Evolutionary conservation across 2,888 invertebrate species (phyloP).

Genomic region (Phasia obesa): DNA sequence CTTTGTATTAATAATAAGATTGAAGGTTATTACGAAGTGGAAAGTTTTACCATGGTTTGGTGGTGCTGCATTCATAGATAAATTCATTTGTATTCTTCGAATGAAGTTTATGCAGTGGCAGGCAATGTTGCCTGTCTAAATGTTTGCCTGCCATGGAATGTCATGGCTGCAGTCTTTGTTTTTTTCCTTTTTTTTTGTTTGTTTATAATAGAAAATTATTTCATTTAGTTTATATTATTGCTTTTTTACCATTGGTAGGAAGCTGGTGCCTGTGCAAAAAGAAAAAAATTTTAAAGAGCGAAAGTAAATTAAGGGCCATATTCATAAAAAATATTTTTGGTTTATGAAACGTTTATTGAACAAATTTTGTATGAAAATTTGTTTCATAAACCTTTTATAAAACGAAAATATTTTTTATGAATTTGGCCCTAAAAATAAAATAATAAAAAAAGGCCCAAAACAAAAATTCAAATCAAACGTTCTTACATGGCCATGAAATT

Average conservation of each 20-base stretch:
- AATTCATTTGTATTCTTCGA: conserved; percentile 25
- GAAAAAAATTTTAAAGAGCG: too few species aligned
- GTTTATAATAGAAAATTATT: conserved; percentile 33
- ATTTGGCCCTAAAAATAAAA: too few species aligned
- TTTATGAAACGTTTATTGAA: too few species aligned
- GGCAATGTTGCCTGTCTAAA: conserved; percentile 36
- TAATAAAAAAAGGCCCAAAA: too few species aligned
- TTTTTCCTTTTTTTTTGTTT: too few species aligned
- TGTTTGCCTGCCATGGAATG: conserved; percentile 51
- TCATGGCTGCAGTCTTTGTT: conserved; percentile 56
- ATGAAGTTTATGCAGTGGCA: not conserved
- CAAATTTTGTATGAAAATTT: too few species aligned
- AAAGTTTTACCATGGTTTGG: conserved; percentile 15
- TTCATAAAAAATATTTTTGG: too few species aligned
- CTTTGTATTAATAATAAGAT: conserved; percentile 9
- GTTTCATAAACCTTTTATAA: too few species aligned
- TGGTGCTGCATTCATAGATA: conserved; percentile 31
- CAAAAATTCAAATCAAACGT: conserved; percentile 48
- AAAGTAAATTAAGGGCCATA: too few species aligned
- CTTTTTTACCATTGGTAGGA: conserved; percentile 16
- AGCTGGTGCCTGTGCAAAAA: conserved; percentile 22
- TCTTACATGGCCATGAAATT: conserved; percentile 61
- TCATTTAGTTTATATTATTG: not conserved
- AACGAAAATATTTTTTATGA: too few species aligned
- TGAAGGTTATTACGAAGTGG: conserved; percentile 44